Percentiles rank a stretch among this genome's conserved stretches.
These are phyloP conservation scores for Exocentrus adspersus DNA, from an alignment of 2,888 invertebrate species.

Conservation along the genomic window DNA sequence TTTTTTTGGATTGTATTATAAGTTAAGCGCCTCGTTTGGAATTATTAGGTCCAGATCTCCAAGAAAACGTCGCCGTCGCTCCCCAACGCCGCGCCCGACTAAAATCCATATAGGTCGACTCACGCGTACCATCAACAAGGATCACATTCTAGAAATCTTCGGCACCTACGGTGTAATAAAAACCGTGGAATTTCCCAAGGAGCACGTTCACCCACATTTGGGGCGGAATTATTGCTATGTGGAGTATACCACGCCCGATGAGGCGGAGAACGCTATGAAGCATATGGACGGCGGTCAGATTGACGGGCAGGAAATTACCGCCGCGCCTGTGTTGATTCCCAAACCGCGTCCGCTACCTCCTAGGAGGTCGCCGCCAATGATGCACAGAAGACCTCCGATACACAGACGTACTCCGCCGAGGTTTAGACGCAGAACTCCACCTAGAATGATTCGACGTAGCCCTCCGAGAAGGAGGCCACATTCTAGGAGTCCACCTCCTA, in stretches of 20 bases:
- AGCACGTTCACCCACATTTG: conserved; percentile 87
- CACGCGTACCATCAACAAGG: conserved; percentile 91
- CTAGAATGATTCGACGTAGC: conserved; percentile 63
- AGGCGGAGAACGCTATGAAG: conserved; percentile 98
- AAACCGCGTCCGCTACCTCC: conserved; percentile 70
- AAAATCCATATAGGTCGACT: conserved; percentile 94
- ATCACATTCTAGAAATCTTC: conserved; percentile 92
- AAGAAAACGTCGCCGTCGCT: conserved; percentile 79
- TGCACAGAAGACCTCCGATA: conserved; percentile 68
- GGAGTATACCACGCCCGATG: conserved; percentile 92
- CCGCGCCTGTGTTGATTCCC: conserved; percentile 89
- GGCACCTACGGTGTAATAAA: conserved; percentile 88
- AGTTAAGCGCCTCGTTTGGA: background rate
- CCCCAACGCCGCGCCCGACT: conserved; percentile 89
- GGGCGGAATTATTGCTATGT: conserved; percentile 96
- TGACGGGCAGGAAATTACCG: conserved; percentile 95
- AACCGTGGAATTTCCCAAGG: conserved; percentile 88
- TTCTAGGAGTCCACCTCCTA: conserved; percentile 68
- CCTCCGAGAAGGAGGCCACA: conserved; percentile 70
- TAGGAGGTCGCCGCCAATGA: conserved; percentile 69
- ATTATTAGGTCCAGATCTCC: conserved; percentile 68
- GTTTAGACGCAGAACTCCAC: conserved; percentile 61
- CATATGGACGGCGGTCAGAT: conserved; percentile 99
- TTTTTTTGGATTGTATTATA: too few relatives aligned
- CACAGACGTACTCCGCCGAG: conserved; percentile 68